Conservation (phyloP, 2,113 vertebrate genomes). For the Mormyrus lacerda region DNA sequence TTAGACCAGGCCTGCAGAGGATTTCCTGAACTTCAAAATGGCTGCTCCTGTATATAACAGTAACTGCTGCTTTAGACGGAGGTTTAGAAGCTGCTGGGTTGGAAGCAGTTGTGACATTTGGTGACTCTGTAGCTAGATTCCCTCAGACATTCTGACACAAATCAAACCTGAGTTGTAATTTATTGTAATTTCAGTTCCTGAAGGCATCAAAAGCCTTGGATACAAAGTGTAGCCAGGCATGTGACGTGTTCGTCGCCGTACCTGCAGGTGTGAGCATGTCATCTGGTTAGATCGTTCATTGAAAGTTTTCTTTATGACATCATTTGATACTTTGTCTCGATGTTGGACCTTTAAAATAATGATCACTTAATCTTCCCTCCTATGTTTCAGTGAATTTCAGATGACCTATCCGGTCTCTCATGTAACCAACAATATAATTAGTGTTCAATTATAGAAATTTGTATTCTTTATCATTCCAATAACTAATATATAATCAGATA, state of each 20-base stretch:
- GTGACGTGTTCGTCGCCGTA: not conserved
- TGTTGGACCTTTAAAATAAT: not conserved
- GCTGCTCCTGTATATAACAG: not conserved
- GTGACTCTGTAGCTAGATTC: not conserved
- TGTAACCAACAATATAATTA: not conserved
- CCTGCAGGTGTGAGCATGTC: not conserved
- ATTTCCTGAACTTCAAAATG: not conserved
- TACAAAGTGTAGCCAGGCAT: not conserved
- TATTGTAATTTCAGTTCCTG: not conserved
- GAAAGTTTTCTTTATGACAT: not conserved
- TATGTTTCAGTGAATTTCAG: not conserved
- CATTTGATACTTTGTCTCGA: not conserved
- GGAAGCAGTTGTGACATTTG: not conserved
- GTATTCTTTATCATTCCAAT: not conserved
- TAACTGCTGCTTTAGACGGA: not conserved
- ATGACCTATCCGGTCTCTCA: not conserved
- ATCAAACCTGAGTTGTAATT: not conserved
- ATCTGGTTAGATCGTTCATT: not conserved
- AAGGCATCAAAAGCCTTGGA: not conserved
- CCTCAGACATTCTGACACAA: not conserved
- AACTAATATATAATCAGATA: not conserved
- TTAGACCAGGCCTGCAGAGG: not conserved
- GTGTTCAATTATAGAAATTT: not conserved
- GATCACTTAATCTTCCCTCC: not conserved
- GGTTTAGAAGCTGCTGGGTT: not conserved